Base-by-base conservation (phyloP, 2,888 invertebrate species). In the Caenorhabditis sp. region DNA sequence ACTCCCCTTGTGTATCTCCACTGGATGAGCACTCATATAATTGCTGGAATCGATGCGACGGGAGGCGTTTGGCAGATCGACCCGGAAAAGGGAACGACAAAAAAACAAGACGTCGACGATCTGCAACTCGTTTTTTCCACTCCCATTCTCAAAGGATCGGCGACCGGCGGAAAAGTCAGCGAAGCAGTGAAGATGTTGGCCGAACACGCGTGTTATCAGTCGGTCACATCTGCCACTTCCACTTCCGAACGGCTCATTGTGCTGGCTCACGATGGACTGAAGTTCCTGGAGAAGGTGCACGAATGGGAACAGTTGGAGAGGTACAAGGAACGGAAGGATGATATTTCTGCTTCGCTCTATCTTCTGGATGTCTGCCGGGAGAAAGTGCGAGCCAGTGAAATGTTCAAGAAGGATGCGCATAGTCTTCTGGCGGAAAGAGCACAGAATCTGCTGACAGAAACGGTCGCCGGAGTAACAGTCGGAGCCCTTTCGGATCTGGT, bases 141-240 rank as follows among this genome's bases (percentile, higher is more conserved):
- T 2, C 89, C 90, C 58, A 90, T 90, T 81, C 91, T 90, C 84
- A 91, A 91, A 83, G 90, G 81, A 45, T 66, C 58, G 5, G 95
- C 96, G 76, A 97, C 97, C 0, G 98, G 98, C 6, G 96, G 97
- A 0, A 95, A 95, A 89, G 98, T 94, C 76, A 93, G 93, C 89
- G 92, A 92, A 89, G 94, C 94, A 11, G 92, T 94, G 92, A 92
- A 92, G 88, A 89, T 89, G 63, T 37, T 83, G 30, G 83, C 84
- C 79, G 88, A 58, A 80, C 68, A 66, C n/a, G 83, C 80, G 1
- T 86, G 86, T 52, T 85, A 83, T 53, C 85, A 84, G 41, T 83
- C 86, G 4, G 65, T 83, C 7, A 43, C 62, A 15, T 68, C 48
- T 8, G 78, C 78, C 9, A 68, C 78, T 0, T 70, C 68, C 4